phyloP scores from a whole-genome alignment of 2,888 invertebrate species.

The Drosophila neonasuta region DNA sequence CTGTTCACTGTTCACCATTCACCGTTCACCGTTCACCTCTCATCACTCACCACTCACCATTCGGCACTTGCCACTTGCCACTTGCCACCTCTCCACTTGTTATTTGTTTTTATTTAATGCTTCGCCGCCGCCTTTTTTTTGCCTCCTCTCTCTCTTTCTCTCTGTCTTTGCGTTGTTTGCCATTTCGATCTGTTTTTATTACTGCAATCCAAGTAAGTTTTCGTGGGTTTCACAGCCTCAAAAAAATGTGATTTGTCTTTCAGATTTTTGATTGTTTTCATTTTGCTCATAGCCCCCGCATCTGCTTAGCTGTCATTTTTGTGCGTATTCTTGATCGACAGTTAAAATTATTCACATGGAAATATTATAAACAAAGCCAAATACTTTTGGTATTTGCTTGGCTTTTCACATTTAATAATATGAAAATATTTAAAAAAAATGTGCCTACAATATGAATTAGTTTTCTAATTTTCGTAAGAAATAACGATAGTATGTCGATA shows the following conservation, averaged over 20 bases:
- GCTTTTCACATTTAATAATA: too few relatives aligned
- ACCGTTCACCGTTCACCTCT: background rate
- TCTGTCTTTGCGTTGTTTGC: conserved; percentile 4
- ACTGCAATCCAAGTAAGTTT: conserved; percentile 13
- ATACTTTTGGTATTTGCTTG: background rate
- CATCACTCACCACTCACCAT: conserved; percentile 10
- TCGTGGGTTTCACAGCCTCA: conserved; percentile 7
- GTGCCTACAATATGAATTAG: too few relatives aligned
- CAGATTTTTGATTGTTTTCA: background rate
- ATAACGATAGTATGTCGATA: too few relatives aligned
- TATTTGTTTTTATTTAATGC: conserved; percentile 59
- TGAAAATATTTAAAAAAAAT: too few relatives aligned
- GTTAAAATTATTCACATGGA: background rate
- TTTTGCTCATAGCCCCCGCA: background rate
- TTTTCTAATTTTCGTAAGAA: too few relatives aligned
- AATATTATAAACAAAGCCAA: background rate
- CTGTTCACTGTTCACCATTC: background rate
- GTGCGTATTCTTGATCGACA: background rate
- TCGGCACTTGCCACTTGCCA: conserved; percentile 11
- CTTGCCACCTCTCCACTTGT: conserved; percentile 19
- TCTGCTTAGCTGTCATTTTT: background rate
- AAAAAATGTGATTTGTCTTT: background rate
- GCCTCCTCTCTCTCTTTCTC: background rate
- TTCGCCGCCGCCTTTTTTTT: conserved; percentile 24
- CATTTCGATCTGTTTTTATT: conserved; percentile 22